These are phyloP conservation scores for Baryphthengus martii DNA, from an alignment of 2,113 vertebrate genomes.

Conservation along the genomic window DNA sequence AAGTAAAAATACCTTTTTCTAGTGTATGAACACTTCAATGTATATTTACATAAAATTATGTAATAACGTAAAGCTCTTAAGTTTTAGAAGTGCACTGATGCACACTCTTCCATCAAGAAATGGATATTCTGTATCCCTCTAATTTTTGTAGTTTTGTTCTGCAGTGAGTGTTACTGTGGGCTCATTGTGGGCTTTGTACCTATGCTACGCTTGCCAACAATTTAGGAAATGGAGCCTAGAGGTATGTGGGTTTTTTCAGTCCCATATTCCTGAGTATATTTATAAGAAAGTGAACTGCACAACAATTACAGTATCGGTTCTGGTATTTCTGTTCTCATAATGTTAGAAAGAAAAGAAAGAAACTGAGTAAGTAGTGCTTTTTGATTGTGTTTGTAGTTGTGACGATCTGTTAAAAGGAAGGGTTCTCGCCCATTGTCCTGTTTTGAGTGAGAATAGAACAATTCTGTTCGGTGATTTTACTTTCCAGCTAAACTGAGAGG, in stretches of 20 bases:
- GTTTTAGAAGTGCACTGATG: background rate
- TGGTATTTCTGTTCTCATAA: background rate
- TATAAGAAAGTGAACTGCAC: background rate
- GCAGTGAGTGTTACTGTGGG: background rate
- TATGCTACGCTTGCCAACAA: rapidly evolving
- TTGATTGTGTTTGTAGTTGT: background rate
- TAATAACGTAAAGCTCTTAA: background rate
- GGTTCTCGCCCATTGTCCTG: background rate
- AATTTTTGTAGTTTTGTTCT: background rate
- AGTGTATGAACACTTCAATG: rapidly evolving
- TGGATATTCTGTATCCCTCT: background rate
- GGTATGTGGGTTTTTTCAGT: background rate
- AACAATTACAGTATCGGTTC: background rate
- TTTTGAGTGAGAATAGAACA: too few species aligned
- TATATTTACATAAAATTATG: background rate
- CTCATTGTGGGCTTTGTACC: background rate
- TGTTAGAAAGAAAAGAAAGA: background rate
- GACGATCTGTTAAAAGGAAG: background rate
- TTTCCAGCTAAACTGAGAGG: too few species aligned
- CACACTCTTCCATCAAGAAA: background rate
- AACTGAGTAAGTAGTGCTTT: background rate
- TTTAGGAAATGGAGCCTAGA: background rate
- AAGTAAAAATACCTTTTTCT: background rate
- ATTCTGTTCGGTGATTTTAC: too few species aligned
- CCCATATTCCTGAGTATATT: background rate